Evolutionary conservation across 1,140 invertebrate genomes (phyloP).

Genomic region (Drosophila nasuta): DNA sequence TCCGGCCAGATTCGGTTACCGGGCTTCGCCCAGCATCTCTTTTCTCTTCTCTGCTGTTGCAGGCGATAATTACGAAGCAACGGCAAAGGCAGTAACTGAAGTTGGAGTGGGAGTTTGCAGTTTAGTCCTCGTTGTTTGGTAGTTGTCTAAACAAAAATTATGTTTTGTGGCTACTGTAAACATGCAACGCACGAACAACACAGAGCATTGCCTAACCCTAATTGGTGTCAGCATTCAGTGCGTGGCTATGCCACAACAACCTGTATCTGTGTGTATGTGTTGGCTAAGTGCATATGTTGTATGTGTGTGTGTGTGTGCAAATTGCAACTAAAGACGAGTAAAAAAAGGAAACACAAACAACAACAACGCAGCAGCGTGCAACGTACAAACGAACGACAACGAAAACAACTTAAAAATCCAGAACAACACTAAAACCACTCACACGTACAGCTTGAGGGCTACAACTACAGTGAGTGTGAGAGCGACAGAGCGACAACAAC

Average conservation of each 20-base stretch:
- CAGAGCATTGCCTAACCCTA: constrained; percentile 52
- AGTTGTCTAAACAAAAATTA: constrained; percentile 81
- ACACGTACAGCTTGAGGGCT: constrained; percentile 71
- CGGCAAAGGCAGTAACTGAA: constrained; percentile 11
- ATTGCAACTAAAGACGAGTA: constrained; percentile 72
- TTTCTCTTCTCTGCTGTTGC: constrained; percentile 21
- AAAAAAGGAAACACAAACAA: constrained; percentile 63
- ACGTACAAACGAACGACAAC: constrained; percentile 68
- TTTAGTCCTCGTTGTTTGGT: constrained; percentile 33
- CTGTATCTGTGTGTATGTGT: constrained; percentile 26
- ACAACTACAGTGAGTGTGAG: constrained; percentile 51
- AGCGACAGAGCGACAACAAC: constrained; percentile 10
- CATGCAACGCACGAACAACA: constrained; percentile 70
- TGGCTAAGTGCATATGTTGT: constrained; percentile 46
- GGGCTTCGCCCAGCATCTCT: constrained; percentile 3
- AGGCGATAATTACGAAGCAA: constrained; percentile 66
- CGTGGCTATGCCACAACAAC: constrained; percentile 27
- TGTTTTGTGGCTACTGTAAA: constrained; percentile 81
- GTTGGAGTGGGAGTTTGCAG: constrained; percentile 1
- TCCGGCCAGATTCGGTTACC: constrained; percentile 47
- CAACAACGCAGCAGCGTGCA: neutral
- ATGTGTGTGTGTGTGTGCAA: constrained; percentile 61
- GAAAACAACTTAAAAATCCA: constrained; percentile 84
- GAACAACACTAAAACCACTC: constrained; percentile 83
- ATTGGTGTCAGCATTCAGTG: constrained; percentile 78